phyloP scores from a whole-genome alignment of 2,113 vertebrate species.

The Strigops habroptila region DNA sequence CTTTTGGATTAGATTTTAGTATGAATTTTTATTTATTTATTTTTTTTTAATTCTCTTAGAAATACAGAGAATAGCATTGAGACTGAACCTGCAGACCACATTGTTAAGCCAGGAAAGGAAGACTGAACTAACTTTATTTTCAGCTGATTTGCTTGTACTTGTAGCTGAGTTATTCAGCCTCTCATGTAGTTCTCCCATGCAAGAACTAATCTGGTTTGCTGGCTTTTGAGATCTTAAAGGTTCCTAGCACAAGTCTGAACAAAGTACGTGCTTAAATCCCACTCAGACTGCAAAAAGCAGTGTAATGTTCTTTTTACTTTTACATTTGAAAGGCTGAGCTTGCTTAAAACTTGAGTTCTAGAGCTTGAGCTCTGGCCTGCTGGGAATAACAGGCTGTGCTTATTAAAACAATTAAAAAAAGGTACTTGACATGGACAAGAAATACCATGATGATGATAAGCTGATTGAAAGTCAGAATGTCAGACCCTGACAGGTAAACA shows the following conservation, averaged over 20 bases:
- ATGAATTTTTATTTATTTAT: not conserved
- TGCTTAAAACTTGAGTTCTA: constrained; percentile 1
- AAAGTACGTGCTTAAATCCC: not conserved
- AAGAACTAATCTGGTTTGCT: not conserved
- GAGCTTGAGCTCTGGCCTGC: not conserved
- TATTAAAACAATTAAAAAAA: not conserved
- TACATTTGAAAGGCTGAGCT: not conserved
- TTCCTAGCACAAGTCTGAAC: not conserved
- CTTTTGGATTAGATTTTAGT: constrained; percentile 13
- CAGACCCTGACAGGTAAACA: not conserved
- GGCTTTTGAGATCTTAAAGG: constrained; percentile 13
- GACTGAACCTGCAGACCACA: not conserved
- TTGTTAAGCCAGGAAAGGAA: not conserved
- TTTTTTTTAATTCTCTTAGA: not conserved
- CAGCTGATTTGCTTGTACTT: constrained; percentile 32
- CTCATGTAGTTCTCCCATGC: constrained; percentile 17
- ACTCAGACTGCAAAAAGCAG: not conserved
- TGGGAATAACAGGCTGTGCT: not conserved
- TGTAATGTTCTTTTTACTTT: not conserved
- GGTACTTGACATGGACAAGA: not conserved
- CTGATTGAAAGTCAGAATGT: not conserved
- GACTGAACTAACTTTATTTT: constrained; percentile 11
- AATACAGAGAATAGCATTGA: not conserved
- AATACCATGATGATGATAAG: not conserved
- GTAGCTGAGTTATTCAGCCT: not conserved